Evolutionary conservation across 2,113 vertebrate genomes (phyloP).

Genomic region (Meles meles): DNA sequence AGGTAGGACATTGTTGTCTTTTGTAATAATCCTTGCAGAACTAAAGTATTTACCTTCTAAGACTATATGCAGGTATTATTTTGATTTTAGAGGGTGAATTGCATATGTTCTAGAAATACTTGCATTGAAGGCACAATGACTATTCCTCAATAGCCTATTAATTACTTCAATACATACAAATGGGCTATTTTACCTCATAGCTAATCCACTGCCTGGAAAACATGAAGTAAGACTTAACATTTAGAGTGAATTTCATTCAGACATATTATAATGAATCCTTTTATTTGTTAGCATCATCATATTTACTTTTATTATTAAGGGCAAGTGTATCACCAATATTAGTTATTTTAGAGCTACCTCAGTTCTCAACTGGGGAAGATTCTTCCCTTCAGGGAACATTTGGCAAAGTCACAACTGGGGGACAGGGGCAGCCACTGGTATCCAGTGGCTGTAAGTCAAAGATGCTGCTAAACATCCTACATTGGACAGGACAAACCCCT

Average conservation of each 20-base stretch:
- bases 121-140: background rate
- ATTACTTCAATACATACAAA: slow-evolving; percentile 9
- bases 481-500: background rate
- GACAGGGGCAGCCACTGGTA: background rate
- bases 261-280: background rate
- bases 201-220: background rate
- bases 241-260: slow-evolving; percentile 1
- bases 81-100: slow-evolving; percentile 9
- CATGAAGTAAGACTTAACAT: slow-evolving; percentile 32
- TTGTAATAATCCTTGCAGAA: background rate
- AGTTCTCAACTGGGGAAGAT: background rate
- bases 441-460: background rate
- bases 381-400: background rate
- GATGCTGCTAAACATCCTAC: background rate
- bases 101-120: background rate
- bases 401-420: background rate
- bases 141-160: slow-evolving; percentile 27
- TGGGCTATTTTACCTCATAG: background rate
- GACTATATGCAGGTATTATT: background rate
- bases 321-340: background rate
- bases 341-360: background rate
- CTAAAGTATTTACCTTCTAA: slow-evolving; percentile 1
- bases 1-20: background rate
- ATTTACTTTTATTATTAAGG: slow-evolving; percentile 18
- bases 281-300: background rate